A percentile compares a stretch with the other conserved stretches of the same genome.
Conservation (phyloP, 64 coral and sea anemone genomes). For the Stichodactyla mertensii region DNA sequence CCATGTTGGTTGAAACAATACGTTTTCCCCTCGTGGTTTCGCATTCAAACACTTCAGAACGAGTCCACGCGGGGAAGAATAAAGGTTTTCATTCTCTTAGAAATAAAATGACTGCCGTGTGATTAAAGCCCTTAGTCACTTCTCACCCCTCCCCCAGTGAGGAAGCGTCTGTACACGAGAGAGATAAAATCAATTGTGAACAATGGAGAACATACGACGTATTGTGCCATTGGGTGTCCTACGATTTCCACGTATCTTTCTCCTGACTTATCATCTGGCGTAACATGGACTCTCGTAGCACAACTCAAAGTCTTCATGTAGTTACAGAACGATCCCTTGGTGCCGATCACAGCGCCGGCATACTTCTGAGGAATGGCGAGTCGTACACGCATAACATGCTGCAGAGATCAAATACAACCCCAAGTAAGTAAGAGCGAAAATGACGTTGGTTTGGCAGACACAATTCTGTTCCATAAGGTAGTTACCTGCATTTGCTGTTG, state of each 20-base stretch:
- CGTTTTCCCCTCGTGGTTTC: no score
- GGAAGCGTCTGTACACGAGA: no score
- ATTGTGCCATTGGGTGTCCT: conserved; percentile 43
- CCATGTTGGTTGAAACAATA: no score
- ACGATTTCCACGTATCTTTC: conserved; percentile 66
- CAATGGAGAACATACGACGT: conserved; percentile 37
- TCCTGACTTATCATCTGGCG: conserved; percentile 42
- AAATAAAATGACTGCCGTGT: no score
- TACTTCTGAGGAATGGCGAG: conserved; percentile 48
- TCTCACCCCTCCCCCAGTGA: no score
- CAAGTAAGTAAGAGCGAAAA: background rate
- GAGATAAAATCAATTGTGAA: background rate
- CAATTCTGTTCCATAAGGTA: background rate
- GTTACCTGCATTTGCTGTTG: conserved; percentile 1
- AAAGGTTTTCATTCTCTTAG: no score
- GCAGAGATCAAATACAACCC: no score
- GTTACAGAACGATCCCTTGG: conserved; percentile 38
- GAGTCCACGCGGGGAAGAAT: no score
- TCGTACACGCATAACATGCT: conserved; percentile 14
- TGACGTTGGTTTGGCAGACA: background rate
- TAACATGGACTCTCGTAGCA: conserved; percentile 48
- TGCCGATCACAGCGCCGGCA: conserved; percentile 53
- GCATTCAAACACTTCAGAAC: no score
- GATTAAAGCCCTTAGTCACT: no score
- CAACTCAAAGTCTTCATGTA: conserved; percentile 60